Evolutionary conservation across 2,113 vertebrate genomes (phyloP), one percentile per base, ranked within the genome.

Genomic region (Aptenodytes patagonicus): DNA sequence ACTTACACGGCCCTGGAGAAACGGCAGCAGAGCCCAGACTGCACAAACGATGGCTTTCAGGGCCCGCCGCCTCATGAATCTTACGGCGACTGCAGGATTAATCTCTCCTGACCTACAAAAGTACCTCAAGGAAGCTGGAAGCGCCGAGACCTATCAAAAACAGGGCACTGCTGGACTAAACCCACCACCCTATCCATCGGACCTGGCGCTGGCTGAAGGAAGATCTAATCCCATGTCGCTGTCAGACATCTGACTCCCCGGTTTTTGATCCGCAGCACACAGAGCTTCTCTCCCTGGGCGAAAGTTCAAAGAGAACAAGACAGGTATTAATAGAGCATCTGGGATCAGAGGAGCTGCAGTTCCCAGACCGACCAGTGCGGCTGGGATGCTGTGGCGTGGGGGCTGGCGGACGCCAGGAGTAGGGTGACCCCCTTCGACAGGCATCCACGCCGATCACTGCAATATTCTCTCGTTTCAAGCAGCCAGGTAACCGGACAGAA

Each of bases 1-100:
- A 8, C 32, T 26, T 19, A 25, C 8, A 1, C 29, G 8, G 54
- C 44, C 24, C 1, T 17, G 18, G 11, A 17, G 44, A 31, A n/a
- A 31, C 2, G 1, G 40, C 49, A 17, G 83, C 36, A 18, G 31
- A 68, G 61, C 7, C 58, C 32, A 20, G 15, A 12, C 2, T 0
- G 31, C 84, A 36, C 85, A n/a, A 61, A 31, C 2, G 2, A 17
- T 1, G 36, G 38, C 70, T 28, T 32, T 34, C 46, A 11, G 38
- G 17, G 28, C 18, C 22, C 3, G 22, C 7, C 7, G 11, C 5
- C 28, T 28, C 28, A 15, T 2, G 3, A 31, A 7, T 16, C 6
- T 18, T 6, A 15, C 2, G 2, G 12, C 3, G 2, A 11, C 28
- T 2, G 1, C 3, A 4, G 55, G 11, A n/a, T 4, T 5, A 31